phyloP scores from a whole-genome alignment of 2,113 vertebrate species.

The Heterocephalus glaber region DNA sequence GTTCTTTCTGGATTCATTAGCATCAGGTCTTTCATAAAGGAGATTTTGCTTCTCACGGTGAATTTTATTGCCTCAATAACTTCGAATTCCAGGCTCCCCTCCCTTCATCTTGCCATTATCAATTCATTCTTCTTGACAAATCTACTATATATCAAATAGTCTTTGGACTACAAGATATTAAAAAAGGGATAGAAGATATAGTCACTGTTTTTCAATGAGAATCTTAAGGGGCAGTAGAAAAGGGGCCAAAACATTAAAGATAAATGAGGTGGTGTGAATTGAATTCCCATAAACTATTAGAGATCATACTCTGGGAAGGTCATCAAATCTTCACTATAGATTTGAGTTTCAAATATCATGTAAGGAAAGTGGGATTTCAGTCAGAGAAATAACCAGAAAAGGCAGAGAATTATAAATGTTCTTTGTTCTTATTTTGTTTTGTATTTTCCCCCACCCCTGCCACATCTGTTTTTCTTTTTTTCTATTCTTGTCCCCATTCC shows the following conservation, averaged over 20 bases:
- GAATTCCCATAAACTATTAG: not conserved
- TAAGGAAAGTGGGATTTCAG: not conserved
- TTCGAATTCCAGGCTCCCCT: not conserved
- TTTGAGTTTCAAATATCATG: not conserved
- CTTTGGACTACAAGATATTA: not conserved
- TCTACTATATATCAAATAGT: not conserved
- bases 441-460: not conserved
- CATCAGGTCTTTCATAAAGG: conserved; percentile 3
- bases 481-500: not conserved
- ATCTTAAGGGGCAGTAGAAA: conserved; percentile 13
- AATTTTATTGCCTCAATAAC: conserved; percentile 15
- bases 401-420: not conserved
- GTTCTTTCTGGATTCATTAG: not conserved
- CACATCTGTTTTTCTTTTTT: not conserved
- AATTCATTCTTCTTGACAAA: not conserved
- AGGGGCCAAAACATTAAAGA: not conserved
- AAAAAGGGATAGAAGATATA: not conserved
- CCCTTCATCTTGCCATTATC: fast-evolving
- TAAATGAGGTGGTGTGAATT: not conserved
- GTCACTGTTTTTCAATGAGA: not conserved
- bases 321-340: not conserved
- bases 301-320: not conserved
- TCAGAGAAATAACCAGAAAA: not conserved
- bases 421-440: not conserved
- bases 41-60: not conserved